A percentile compares a stretch with the other conserved stretches of the same genome.
phyloP scores from a whole-genome alignment of 37 sponge, comb jelly and placozoan species.

The Hexactinellida sp. region DNA sequence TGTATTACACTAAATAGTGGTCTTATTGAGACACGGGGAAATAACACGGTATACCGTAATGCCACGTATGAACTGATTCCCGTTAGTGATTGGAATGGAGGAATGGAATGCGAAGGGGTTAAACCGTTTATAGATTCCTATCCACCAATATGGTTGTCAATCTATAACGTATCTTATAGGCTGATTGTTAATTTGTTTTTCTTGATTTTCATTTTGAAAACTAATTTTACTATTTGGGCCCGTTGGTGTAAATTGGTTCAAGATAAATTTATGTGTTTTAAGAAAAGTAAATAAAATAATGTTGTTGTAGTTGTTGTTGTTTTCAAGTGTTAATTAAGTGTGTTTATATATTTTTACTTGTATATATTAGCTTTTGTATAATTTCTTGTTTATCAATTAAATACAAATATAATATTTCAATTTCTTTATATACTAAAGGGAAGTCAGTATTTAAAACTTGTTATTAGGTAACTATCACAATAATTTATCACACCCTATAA shows the following conservation, averaged over 20 bases:
- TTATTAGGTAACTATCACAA: no score
- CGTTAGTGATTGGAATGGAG: not conserved
- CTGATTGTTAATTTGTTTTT: not conserved
- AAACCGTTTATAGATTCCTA: not conserved
- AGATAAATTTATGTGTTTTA: not conserved
- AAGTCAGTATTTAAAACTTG: no score
- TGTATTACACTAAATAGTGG: not conserved
- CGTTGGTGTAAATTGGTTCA: not conserved
- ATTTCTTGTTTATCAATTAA: no score
- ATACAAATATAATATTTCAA: no score
- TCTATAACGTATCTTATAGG: not conserved
- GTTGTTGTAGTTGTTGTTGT: no score
- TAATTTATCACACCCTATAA: no score
- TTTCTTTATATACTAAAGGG: no score
- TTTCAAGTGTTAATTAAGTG: no score
- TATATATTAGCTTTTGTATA: no score
- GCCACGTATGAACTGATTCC: not conserved
- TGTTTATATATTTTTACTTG: no score
- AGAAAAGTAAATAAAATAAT: not conserved
- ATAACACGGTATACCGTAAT: not conserved
- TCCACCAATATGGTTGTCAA: not conserved
- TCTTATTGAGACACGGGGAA: not conserved
- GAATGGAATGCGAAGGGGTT: not conserved
- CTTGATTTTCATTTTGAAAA: not conserved
- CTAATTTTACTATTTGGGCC: not conserved